Evolutionary conservation across 2,888 invertebrate genomes (phyloP).

Genomic region (Drosophila vallismaia): DNA sequence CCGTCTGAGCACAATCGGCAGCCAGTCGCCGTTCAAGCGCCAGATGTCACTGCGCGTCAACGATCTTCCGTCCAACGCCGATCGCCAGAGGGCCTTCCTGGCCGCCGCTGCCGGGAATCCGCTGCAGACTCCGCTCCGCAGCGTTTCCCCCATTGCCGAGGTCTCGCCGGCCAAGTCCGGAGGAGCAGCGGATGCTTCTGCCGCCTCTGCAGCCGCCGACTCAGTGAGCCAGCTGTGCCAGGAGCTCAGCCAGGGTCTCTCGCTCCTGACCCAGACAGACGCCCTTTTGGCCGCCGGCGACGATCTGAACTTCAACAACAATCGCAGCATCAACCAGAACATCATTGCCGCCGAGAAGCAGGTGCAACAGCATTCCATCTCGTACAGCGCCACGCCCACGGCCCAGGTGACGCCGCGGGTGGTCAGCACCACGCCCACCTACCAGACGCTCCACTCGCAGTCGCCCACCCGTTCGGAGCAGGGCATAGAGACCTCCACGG

Average conservation of each 20-base stretch:
- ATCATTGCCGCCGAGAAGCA: constrained; percentile 83
- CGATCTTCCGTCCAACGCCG: constrained; percentile 97
- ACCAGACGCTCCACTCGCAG: constrained; percentile 58
- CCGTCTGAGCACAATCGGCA: constrained; percentile 91
- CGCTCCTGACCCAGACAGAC: constrained; percentile 87
- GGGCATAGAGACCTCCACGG: constrained; percentile 81
- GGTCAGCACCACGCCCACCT: constrained; percentile 82
- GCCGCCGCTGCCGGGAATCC: constrained; percentile 79
- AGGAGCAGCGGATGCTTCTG: constrained; percentile 69
- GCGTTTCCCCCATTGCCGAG: constrained; percentile 92
- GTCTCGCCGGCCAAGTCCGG: constrained; percentile 86
- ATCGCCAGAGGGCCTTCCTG: constrained; percentile 87
- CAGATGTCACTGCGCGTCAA: constrained; percentile 97
- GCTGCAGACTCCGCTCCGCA: constrained; percentile 80
- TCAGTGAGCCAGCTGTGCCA: constrained; percentile 90
- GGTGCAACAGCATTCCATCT: constrained; percentile 63
- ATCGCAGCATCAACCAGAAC: constrained; percentile 86
- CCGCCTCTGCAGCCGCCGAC: constrained; percentile 80
- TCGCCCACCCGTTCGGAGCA: constrained; percentile 67
- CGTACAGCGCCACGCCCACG: constrained; percentile 76
- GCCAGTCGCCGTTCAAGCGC: constrained; percentile 96
- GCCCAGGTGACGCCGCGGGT: constrained; percentile 87
- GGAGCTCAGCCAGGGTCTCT: constrained; percentile 89
- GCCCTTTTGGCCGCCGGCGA: constrained; percentile 82
- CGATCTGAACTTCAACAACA: constrained; percentile 86